These are phyloP conservation scores for Pycnomerus fuliginosus DNA, from an alignment of 2,888 invertebrate species.

Conservation along the genomic window DNA sequence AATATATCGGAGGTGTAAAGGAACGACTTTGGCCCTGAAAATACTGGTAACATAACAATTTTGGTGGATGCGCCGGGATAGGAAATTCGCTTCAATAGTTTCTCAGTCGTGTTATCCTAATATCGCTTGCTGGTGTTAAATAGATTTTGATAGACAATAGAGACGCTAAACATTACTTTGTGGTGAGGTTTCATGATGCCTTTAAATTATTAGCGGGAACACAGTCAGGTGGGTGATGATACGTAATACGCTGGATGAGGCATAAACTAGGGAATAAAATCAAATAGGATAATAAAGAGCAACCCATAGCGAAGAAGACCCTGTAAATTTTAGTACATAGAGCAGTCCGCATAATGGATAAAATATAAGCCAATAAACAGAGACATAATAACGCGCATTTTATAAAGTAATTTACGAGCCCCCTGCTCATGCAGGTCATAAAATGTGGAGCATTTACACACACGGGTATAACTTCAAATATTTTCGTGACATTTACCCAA, in stretches of 20 bases:
- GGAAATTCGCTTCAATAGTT: no score
- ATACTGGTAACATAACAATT: no score
- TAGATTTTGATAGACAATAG: no score
- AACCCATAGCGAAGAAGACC: constrained; percentile 9
- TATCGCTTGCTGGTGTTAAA: no score
- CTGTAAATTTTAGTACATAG: constrained; percentile 16
- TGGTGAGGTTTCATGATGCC: no score
- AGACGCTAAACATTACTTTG: no score
- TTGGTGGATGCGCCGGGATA: no score
- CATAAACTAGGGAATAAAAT: constrained; percentile 12
- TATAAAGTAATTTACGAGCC: constrained; percentile 26
- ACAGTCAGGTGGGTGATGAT: no score
- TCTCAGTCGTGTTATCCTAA: no score
- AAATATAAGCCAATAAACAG: constrained; percentile 26
- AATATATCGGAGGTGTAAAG: no score
- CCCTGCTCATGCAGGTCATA: constrained; percentile 19
- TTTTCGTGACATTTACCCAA: constrained; percentile 44
- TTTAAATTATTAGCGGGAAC: no score
- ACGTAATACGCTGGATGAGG: constrained; percentile 9
- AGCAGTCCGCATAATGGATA: constrained; percentile 16
- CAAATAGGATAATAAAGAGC: constrained; percentile 12
- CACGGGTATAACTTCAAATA: constrained; percentile 36
- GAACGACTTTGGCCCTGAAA: no score
- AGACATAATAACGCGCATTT: constrained; percentile 27
- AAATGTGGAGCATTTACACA: constrained; percentile 20